Evolutionary conservation across 2,888 invertebrate genomes (phyloP).

Genomic region (Eucera pruinosa): DNA sequence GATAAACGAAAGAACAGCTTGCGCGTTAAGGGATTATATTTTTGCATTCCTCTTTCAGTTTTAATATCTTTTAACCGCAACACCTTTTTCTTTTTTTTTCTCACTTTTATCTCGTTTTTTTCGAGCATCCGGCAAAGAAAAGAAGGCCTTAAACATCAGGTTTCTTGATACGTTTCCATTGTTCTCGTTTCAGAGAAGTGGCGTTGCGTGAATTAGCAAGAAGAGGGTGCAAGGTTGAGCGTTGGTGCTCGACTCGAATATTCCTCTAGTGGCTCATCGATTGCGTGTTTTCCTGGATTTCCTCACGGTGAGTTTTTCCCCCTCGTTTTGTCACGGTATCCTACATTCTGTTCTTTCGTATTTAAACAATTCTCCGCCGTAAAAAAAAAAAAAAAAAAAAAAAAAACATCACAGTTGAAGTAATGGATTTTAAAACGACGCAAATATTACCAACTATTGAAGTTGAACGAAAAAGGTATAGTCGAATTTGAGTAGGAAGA

Average conservation of each 20-base stretch:
- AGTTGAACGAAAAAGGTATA: too few relatives aligned
- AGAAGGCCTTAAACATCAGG: conserved; percentile 13
- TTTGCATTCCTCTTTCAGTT: too few relatives aligned
- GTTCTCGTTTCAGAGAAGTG: conserved; percentile 42
- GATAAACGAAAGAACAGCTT: too few relatives aligned
- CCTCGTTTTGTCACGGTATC: background rate
- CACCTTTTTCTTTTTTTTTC: background rate
- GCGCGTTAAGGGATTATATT: too few relatives aligned
- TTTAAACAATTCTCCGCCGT: too few relatives aligned
- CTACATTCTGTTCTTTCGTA: too few relatives aligned
- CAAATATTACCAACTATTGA: too few relatives aligned
- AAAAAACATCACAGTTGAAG: too few relatives aligned
- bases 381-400: too few relatives aligned
- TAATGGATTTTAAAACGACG: too few relatives aligned
- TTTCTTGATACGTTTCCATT: conserved; percentile 26
- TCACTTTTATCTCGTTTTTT: background rate
- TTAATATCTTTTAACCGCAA: background rate
- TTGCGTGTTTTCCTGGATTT: conserved; percentile 35
- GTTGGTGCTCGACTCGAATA: conserved; percentile 42
- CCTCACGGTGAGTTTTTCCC: conserved; percentile 18
- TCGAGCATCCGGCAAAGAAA: background rate
- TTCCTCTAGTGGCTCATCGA: conserved; percentile 39
- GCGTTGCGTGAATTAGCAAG: conserved; percentile 45
- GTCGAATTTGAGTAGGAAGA: too few relatives aligned
- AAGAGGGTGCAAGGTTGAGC: conserved; percentile 44